These are phyloP conservation scores for Ophion ventricosus DNA, from an alignment of 2,888 invertebrate genomes.

Conservation along the genomic window DNA sequence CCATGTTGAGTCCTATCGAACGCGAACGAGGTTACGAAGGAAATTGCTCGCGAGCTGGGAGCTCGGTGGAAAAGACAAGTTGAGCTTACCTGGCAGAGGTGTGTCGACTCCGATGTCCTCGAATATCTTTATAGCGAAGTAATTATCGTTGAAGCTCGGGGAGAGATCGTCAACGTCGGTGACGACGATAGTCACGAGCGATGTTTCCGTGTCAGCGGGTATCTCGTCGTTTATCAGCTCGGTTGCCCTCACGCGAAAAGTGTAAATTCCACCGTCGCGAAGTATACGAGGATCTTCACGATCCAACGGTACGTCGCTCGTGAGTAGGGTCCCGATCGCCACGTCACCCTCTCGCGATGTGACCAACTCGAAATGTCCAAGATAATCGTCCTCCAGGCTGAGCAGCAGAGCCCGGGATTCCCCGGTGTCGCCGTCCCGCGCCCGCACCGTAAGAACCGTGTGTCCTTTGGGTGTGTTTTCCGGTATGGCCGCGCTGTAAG, in stretches of 20 bases:
- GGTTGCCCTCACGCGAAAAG: slow-evolving; percentile 89
- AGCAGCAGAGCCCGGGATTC: slow-evolving; percentile 88
- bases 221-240: slow-evolving; percentile 90
- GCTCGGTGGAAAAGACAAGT: too few relatives aligned
- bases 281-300: slow-evolving; percentile 90
- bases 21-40: neutral
- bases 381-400: slow-evolving; percentile 88
- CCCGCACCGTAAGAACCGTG: slow-evolving; percentile 88
- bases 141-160: slow-evolving; percentile 88
- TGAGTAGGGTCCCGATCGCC: slow-evolving; percentile 85
- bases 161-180: slow-evolving; percentile 91
- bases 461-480: slow-evolving; percentile 88
- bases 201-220: slow-evolving; percentile 88
- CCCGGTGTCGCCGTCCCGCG: slow-evolving; percentile 92
- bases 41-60: neutral
- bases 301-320: slow-evolving; percentile 88
- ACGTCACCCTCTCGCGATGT: slow-evolving; percentile 85
- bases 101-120: slow-evolving; percentile 90
- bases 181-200: slow-evolving; percentile 90
- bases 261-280: slow-evolving; percentile 91
- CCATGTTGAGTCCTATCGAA: slow-evolving; percentile 87
- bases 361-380: slow-evolving; percentile 88
- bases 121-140: slow-evolving; percentile 89
- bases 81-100: slow-evolving; percentile 84
- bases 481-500: slow-evolving; percentile 90